Conservation (phyloP, 2,113 vertebrate species). For the Polypterus bichir region DNA sequence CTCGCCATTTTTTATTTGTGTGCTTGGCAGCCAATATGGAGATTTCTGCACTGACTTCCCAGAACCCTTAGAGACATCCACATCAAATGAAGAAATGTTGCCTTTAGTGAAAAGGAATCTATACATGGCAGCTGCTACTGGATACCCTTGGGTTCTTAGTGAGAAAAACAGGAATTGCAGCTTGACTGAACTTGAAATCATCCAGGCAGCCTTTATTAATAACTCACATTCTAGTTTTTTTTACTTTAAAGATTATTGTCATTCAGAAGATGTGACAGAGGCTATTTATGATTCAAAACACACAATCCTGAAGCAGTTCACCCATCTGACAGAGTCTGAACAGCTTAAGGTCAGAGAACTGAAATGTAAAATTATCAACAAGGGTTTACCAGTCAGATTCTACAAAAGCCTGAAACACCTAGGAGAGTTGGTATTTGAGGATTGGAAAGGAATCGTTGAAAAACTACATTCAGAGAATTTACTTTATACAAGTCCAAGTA, state of each 20-base stretch:
- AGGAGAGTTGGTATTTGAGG: conserved; percentile 25
- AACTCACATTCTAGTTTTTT: conserved; percentile 25
- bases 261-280: conserved; percentile 5
- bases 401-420: conserved; percentile 25
- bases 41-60: conserved; percentile 13
- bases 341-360: conserved; percentile 21
- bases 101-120: conserved; percentile 29
- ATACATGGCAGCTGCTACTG: conserved; percentile 23
- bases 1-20: conserved; percentile 28
- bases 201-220: conserved; percentile 24
- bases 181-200: conserved; percentile 29
- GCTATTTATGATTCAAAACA: conserved; percentile 1
- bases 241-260: conserved; percentile 30
- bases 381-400: conserved; percentile 25
- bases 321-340: conserved; percentile 8
- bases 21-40: conserved; percentile 24
- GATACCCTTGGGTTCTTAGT: conserved; percentile 30
- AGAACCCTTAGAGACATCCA: not conserved
- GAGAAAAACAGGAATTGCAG: conserved; percentile 19
- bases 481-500: conserved; percentile 19
- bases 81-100: conserved; percentile 9
- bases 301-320: rapidly evolving
- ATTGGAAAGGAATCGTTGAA: conserved; percentile 28
- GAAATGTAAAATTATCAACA: conserved; percentile 24
- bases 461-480: conserved; percentile 21